Conservation (phyloP, 2,797 vertebrate species). For the Myoxocephalus aenaeus region DNA sequence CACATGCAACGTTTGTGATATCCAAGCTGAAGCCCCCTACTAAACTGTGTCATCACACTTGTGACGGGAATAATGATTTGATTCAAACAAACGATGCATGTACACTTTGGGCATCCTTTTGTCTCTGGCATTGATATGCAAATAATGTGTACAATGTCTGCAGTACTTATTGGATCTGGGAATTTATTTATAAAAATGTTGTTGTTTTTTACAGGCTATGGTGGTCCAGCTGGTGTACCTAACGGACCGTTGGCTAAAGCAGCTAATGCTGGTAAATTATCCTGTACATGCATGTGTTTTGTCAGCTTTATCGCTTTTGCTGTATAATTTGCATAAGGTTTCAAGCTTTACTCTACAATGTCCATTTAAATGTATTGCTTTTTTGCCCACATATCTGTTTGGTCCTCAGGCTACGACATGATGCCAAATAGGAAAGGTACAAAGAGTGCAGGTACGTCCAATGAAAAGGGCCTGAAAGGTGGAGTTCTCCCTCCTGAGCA, state of each 20-base stretch:
- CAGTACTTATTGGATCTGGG: background rate
- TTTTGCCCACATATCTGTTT: conserved; percentile 10
- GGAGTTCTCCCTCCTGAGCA: conserved; percentile 58
- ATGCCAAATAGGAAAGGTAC: conserved; percentile 56
- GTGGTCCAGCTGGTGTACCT: conserved; percentile 47
- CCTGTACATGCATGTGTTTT: conserved; percentile 2
- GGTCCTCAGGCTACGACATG: conserved; percentile 69
- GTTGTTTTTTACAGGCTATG: conserved; percentile 59
- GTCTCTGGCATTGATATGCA: background rate
- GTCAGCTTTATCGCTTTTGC: background rate
- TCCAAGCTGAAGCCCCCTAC: background rate
- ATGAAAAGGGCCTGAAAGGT: conserved; percentile 67
- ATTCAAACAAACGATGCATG: background rate
- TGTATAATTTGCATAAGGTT: background rate
- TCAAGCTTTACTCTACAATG: background rate
- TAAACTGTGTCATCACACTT: background rate
- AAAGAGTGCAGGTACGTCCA: conserved; percentile 42
- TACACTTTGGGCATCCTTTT: background rate
- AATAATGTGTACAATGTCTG: background rate
- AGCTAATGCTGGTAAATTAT: conserved; percentile 63
- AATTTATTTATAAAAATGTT: conserved; percentile 1
- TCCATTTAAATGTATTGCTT: background rate
- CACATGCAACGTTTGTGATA: background rate
- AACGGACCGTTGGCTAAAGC: conserved; percentile 61
- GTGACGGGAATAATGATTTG: background rate